phyloP scores from a whole-genome alignment of 2,113 vertebrate species.

The Myodes glareolus region DNA sequence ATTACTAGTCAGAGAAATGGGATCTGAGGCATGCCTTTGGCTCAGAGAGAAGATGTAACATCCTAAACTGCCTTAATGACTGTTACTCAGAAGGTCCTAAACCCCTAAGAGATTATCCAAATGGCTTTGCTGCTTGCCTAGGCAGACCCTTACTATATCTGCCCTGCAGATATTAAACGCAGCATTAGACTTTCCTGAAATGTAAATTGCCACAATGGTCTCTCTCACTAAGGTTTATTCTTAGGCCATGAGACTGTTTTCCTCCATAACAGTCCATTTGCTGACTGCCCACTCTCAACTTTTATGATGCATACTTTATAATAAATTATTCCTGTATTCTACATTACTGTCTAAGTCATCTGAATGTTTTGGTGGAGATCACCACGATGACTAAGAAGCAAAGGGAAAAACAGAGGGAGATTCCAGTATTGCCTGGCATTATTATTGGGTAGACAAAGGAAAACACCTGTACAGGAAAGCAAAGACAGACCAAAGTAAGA shows the following conservation, averaged over 20 bases:
- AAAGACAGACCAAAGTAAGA: not conserved
- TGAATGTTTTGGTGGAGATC: not conserved
- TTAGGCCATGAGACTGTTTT: not conserved
- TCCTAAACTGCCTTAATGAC: no score
- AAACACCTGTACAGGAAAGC: not conserved
- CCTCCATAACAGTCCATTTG: not conserved
- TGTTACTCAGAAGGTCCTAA: not conserved
- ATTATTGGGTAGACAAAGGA: not conserved
- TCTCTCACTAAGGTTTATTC: not conserved
- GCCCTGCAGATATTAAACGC: no score
- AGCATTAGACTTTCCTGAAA: not conserved
- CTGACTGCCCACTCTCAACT: not conserved
- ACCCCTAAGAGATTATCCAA: no score
- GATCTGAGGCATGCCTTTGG: not conserved
- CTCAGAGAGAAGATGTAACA: not conserved
- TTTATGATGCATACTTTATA: not conserved
- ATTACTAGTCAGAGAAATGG: not conserved
- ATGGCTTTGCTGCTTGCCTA: not conserved
- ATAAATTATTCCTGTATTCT: not conserved
- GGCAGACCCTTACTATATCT: not conserved
- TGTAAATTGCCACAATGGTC: not conserved
- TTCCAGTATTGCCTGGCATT: not conserved
- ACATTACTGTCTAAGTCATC: not conserved
- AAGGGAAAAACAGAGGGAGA: not conserved
- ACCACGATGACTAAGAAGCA: not conserved